Percentiles rank a stretch among this genome's conserved stretches.
Conservation (phyloP, 1,140 invertebrate genomes). For the Plutomurus gul region DNA sequence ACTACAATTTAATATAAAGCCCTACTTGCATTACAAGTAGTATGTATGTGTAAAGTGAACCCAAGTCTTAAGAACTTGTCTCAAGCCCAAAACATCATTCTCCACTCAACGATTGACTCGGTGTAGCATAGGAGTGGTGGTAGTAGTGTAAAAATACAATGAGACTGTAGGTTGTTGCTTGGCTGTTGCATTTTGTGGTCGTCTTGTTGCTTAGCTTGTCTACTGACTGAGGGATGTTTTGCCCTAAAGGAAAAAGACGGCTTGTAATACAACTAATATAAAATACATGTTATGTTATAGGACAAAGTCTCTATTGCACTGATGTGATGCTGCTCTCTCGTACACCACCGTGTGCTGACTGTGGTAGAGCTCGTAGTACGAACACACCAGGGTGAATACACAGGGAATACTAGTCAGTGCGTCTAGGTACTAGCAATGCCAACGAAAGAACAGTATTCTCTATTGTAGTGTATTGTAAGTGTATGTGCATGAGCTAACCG, state of each 20-base stretch:
- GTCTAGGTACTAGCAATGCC: too few relatives aligned
- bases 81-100: too few relatives aligned
- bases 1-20: too few relatives aligned
- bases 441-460: background rate
- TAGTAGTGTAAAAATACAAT: background rate
- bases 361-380: too few relatives aligned
- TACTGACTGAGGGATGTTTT: constrained; percentile 15
- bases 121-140: background rate
- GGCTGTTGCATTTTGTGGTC: constrained; percentile 4
- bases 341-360: too few relatives aligned
- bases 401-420: too few relatives aligned
- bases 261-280: background rate
- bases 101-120: too few relatives aligned
- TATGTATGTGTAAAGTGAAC: too few relatives aligned
- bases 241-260: background rate
- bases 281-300: constrained; percentile 18
- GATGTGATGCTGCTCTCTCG: too few relatives aligned
- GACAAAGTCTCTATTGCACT: constrained; percentile 7
- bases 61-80: too few relatives aligned
- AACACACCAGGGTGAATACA: too few relatives aligned
- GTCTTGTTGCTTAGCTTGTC: background rate
- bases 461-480: background rate
- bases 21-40: too few relatives aligned
- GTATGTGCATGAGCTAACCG: background rate
- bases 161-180: background rate